phyloP scores from a whole-genome alignment of 2,797 vertebrate genomes.

The Carapus acus region DNA sequence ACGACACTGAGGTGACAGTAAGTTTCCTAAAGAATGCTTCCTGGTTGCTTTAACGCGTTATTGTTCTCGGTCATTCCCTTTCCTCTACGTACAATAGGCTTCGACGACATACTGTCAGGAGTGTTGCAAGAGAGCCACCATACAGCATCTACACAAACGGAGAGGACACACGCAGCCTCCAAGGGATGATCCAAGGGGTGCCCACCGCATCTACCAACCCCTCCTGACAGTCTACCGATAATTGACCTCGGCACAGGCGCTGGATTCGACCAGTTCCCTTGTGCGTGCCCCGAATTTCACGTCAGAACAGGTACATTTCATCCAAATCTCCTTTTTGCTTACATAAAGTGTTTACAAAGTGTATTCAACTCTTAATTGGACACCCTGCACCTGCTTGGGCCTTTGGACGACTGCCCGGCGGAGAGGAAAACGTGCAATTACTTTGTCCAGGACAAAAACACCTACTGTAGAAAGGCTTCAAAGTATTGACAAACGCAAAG shows the following conservation, averaged over 20 bases:
- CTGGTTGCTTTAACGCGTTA: conserved; percentile 6
- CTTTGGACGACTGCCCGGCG: conserved; percentile 10
- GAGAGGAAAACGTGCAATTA: not conserved
- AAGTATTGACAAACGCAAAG: not conserved
- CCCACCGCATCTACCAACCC: too few relatives aligned
- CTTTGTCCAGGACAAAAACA: not conserved
- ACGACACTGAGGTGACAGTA: not conserved
- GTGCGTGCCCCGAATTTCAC: conserved; percentile 11
- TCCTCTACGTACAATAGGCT: not conserved
- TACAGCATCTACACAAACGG: not conserved
- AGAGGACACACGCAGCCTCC: not conserved
- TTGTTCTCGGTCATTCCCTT: conserved; percentile 23
- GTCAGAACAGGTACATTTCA: not conserved
- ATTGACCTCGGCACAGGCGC: too few relatives aligned
- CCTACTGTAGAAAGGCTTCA: not conserved
- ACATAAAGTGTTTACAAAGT: too few relatives aligned
- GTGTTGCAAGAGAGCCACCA: conserved; percentile 18
- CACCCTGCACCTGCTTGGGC: conserved; percentile 5
- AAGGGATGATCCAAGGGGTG: too few relatives aligned
- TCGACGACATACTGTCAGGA: not conserved
- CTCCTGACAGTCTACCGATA: too few relatives aligned
- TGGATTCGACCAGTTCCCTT: conserved; percentile 9
- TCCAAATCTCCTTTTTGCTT: conserved; percentile 12
- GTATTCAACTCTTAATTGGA: not conserved
- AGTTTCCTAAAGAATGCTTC: not conserved